Conservation (phyloP, 92 coral and sea anemone genomes). For the Hydrozoanthus gracilis region DNA sequence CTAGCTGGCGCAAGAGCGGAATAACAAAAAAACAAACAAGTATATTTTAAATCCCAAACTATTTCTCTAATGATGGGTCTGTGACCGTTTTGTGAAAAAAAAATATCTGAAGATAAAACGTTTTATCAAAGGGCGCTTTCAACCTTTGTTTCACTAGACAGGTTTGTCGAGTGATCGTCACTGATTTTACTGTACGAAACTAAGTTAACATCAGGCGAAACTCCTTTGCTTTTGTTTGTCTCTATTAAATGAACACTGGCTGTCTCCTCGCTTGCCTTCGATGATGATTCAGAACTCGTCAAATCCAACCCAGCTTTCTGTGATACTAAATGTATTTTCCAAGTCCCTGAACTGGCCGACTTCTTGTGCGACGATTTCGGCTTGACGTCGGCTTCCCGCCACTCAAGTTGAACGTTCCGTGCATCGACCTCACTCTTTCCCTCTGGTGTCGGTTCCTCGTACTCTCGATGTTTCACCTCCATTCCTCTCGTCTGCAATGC, state of each 20-base stretch:
- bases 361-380: slow-evolving; percentile 31
- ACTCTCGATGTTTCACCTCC: slow-evolving; percentile 26
- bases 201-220: slow-evolving; percentile 19
- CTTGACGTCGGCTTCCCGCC: slow-evolving; percentile 27
- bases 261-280: slow-evolving; percentile 11
- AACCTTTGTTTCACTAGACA: background rate
- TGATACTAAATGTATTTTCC: slow-evolving; percentile 43
- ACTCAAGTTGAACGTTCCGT: slow-evolving; percentile 22
- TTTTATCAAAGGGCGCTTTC: slow-evolving; percentile 29
- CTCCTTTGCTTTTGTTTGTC: background rate
- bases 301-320: slow-evolving; percentile 40
- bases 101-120: too few species aligned
- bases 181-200: slow-evolving; percentile 23
- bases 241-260: background rate
- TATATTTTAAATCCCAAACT: background rate
- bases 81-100: background rate
- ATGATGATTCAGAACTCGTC: background rate
- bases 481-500: slow-evolving; percentile 41
- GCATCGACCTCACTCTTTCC: slow-evolving; percentile 39
- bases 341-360: slow-evolving; percentile 35
- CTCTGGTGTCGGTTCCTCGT: background rate
- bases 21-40: background rate
- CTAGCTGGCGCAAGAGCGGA: background rate
- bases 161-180: background rate
- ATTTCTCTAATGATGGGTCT: background rate